Evolutionary conservation across 2,888 invertebrate species (phyloP).

Genomic region (Cyrtodaria siliqua): DNA sequence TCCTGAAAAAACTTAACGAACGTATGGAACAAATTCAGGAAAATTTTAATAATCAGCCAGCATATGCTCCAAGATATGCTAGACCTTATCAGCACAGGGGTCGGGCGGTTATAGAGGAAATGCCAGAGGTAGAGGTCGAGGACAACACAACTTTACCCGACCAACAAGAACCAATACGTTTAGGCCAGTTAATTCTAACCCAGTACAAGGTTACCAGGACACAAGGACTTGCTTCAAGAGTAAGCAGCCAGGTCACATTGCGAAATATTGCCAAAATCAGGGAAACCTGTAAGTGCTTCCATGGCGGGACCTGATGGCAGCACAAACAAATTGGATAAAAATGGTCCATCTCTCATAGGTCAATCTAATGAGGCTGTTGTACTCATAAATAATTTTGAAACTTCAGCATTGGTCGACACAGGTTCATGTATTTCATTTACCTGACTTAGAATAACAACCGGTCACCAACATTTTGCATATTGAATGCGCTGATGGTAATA

Average conservation of each 20-base stretch:
- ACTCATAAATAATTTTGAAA: background rate
- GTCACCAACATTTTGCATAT: constrained; percentile 4
- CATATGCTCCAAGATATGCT: no score
- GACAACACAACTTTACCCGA: no score
- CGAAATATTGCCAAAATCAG: constrained; percentile 38
- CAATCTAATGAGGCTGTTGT: constrained; percentile 24
- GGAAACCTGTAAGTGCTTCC: constrained; percentile 21
- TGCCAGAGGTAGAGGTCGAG: no score
- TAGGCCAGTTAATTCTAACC: no score
- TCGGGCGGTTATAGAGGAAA: no score
- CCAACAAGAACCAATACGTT: no score
- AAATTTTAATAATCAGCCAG: no score
- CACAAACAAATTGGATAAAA: constrained; percentile 12
- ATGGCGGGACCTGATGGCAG: constrained; percentile 14
- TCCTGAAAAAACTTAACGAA: no score
- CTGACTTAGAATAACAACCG: background rate
- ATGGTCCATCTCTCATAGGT: constrained; percentile 36
- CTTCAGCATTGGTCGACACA: constrained; percentile 31
- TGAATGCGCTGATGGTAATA: constrained; percentile 29
- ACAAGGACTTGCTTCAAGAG: constrained; percentile 23
- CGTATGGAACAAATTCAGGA: no score
- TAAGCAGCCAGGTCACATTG: constrained; percentile 13
- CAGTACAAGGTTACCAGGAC: no score
- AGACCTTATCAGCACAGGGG: no score
- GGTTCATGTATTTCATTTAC: constrained; percentile 19